phyloP scores from a whole-genome alignment of 2,888 invertebrate genomes.

The Tanytarsus gracilentus region DNA sequence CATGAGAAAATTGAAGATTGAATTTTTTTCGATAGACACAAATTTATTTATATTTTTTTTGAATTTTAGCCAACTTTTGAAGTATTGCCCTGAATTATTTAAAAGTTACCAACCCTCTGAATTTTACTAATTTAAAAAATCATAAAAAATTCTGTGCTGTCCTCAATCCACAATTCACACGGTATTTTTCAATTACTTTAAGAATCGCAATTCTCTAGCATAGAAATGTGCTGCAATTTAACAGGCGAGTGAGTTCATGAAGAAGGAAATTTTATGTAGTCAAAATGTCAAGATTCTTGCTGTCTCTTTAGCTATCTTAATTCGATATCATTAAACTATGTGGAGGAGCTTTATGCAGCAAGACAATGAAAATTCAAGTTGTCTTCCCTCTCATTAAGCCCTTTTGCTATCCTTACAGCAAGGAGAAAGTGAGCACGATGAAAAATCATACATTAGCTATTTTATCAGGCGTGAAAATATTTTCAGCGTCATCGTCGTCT shows the following conservation, averaged over 20 bases:
- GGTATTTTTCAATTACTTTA: no score
- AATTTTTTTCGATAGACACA: no score
- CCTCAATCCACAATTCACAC: conserved; percentile 1
- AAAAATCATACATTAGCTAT: conserved; percentile 11
- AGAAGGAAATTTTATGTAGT: not conserved
- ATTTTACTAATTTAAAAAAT: no score
- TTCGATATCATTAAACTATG: conserved; percentile 10
- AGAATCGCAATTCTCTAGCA: not conserved
- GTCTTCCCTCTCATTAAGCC: not conserved
- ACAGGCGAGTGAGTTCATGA: conserved; percentile 9
- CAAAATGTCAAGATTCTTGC: no score
- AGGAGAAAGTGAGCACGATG: not conserved
- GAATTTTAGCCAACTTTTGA: no score
- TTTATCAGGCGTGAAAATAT: conserved; percentile 23
- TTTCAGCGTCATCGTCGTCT: not conserved
- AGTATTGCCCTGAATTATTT: no score
- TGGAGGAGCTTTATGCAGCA: not conserved
- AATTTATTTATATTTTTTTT: no score
- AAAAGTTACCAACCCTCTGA: no score
- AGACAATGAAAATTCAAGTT: not conserved
- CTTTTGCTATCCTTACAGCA: not conserved
- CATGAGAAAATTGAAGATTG: no score
- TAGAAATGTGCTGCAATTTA: conserved; percentile 2
- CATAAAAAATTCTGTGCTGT: no score
- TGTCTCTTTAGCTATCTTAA: conserved; percentile 1